A percentile compares a stretch with the other conserved stretches of the same genome.
Conservation (phyloP, 2,888 invertebrate genomes). For the Corbicula japonica region DNA sequence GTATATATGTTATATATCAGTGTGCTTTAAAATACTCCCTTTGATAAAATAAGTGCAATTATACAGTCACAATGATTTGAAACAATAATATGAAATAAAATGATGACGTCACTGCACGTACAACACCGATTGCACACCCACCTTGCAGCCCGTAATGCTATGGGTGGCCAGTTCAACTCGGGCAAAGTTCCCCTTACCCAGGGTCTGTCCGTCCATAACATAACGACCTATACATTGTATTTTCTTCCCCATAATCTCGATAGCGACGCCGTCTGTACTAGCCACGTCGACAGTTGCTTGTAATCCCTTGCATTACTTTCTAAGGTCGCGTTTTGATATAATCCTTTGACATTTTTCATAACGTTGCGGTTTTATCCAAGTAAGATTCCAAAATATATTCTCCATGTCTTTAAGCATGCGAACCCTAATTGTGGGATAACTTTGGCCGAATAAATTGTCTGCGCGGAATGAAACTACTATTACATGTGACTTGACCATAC, state of each 20-base stretch:
- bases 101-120: too few species aligned
- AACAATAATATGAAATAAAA: too few species aligned
- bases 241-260: slow-evolving; percentile 86
- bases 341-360: slow-evolving; percentile 25
- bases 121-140: too few species aligned
- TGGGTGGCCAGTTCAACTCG: slow-evolving; percentile 92
- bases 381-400: slow-evolving; percentile 15
- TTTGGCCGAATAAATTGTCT: slow-evolving; percentile 15
- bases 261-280: slow-evolving; percentile 33
- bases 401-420: slow-evolving; percentile 37
- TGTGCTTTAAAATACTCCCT: too few species aligned
- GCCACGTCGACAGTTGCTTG: slow-evolving; percentile 35
- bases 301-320: slow-evolving; percentile 44
- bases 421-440: slow-evolving; percentile 35
- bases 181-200: slow-evolving; percentile 93
- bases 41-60: too few species aligned
- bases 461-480: slow-evolving; percentile 25
- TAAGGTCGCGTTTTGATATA: slow-evolving; percentile 29
- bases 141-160: slow-evolving; percentile 90
- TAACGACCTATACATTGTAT: slow-evolving; percentile 90
- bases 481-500: too few species aligned
- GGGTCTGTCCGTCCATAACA: slow-evolving; percentile 90
- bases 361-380: slow-evolving; percentile 38
- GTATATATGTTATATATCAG: too few species aligned
- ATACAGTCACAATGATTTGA: too few species aligned